Conservation (phyloP, 2,888 invertebrate genomes). For the Thymelicus lineola region DNA sequence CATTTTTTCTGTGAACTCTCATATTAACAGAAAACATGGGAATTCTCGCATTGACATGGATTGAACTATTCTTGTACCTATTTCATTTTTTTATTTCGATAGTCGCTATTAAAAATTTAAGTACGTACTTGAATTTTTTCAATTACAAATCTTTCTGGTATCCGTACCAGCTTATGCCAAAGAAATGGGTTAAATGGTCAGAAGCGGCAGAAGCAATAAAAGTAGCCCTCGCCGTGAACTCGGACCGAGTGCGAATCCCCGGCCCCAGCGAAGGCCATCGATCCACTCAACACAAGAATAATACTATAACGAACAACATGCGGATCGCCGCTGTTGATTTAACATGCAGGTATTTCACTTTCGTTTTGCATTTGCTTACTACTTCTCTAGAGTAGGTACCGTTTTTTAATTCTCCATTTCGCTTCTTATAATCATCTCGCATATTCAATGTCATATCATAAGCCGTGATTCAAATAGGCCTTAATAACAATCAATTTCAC, state of each 20-base stretch:
- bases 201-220: constrained; percentile 70
- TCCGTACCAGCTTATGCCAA: constrained; percentile 73
- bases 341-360: constrained; percentile 41
- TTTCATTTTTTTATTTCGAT: too few relatives aligned
- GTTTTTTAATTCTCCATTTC: constrained; percentile 16
- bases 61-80: too few relatives aligned
- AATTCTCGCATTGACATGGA: too few relatives aligned
- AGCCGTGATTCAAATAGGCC: constrained; percentile 19
- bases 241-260: constrained; percentile 51
- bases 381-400: not conserved
- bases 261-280: constrained; percentile 65
- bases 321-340: constrained; percentile 37
- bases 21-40: too few relatives aligned
- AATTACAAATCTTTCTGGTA: not conserved
- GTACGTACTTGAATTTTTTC: too few relatives aligned
- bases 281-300: constrained; percentile 35
- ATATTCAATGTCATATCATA: constrained; percentile 14
- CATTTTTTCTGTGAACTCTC: too few relatives aligned
- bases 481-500: constrained; percentile 24
- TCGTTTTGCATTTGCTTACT: constrained; percentile 41
- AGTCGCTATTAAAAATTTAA: too few relatives aligned
- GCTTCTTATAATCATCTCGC: constrained; percentile 18
- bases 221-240: constrained; percentile 79
- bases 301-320: constrained; percentile 34
- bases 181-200: constrained; percentile 76